phyloP scores from a whole-genome alignment of 2,113 vertebrate species.

The Pipra filicauda region DNA sequence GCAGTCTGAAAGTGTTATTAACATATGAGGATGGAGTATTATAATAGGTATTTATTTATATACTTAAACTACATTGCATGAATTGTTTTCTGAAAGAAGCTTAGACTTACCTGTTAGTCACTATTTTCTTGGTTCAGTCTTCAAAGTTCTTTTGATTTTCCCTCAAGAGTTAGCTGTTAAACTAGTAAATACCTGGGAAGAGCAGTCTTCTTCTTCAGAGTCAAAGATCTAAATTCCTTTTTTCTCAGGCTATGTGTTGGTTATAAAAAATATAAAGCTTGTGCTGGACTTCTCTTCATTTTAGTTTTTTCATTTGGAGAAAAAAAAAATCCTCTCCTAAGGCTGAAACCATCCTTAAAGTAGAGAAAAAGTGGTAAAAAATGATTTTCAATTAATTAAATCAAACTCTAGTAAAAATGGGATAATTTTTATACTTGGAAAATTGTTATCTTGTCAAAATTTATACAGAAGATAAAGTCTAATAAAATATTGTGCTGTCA shows the following conservation, averaged over 20 bases:
- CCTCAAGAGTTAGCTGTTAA: background rate
- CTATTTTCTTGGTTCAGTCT: background rate
- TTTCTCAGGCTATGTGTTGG: background rate
- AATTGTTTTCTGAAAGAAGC: background rate
- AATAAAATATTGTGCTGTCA: background rate
- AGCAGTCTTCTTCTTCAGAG: background rate
- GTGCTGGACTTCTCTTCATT: background rate
- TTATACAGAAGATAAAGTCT: background rate
- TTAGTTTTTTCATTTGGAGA: background rate
- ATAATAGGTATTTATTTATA: background rate
- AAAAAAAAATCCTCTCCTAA: background rate
- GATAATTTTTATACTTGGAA: background rate
- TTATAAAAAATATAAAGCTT: background rate
- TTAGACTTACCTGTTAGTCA: background rate
- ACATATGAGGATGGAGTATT: background rate
- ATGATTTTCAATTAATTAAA: background rate
- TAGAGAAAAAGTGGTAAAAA: background rate
- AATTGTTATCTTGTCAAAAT: background rate
- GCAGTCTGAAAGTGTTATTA: background rate
- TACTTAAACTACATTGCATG: background rate
- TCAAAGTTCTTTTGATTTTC: background rate
- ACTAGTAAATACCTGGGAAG: background rate
- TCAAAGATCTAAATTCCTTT: background rate
- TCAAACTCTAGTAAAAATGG: background rate
- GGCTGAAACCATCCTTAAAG: background rate